Base-by-base conservation (phyloP, 2,113 vertebrate species). In the Bos taurus region DNA sequence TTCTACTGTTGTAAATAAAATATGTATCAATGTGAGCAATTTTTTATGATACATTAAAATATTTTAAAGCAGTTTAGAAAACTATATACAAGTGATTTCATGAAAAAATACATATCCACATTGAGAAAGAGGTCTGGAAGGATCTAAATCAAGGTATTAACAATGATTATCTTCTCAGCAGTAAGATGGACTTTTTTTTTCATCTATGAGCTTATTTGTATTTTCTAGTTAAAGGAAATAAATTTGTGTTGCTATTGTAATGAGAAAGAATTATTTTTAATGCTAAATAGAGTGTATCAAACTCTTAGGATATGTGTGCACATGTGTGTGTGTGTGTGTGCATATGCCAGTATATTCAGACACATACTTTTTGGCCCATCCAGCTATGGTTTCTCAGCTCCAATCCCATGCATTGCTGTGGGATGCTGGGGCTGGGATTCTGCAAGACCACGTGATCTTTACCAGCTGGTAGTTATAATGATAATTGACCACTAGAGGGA, bases 11-110 rank as follows among this genome's bases (percentile, higher is more conserved):
- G 30, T 74, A 92, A 94, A 57, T 95, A 90, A 96, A 91, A 36
- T 71, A 88, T 78, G 26, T 23, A 26, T 60, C 48, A 25, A 59
- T 82, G 15, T 74, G 19, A 90, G 16, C 21, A 95, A 43, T 33
- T 92, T 89, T 84, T 92, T 15, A 56, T 84, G 25, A 36, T 87
- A 60, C 4, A 25, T 21, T 46, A 71, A 78, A 12, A 7, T 77
- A 25, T 71, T 94, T 90, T 36, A 82, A 85, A 94, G 21, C 33
- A 84, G 7, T 56, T 95, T 71, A 91, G 26, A 95, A 97, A 93
- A 82, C 36, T 87, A 33, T 81, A 3, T 43, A 60, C 15, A 88
- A 23, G 52, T 85, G 30, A 83, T 90, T 94, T 36, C 84, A 50
- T 90, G 94, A 43, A 81, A 92, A 80, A 85, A 62, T 46, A 87